These are phyloP conservation scores for Drosophila dunni DNA, from an alignment of 1,140 invertebrate genomes.

Conservation along the genomic window DNA sequence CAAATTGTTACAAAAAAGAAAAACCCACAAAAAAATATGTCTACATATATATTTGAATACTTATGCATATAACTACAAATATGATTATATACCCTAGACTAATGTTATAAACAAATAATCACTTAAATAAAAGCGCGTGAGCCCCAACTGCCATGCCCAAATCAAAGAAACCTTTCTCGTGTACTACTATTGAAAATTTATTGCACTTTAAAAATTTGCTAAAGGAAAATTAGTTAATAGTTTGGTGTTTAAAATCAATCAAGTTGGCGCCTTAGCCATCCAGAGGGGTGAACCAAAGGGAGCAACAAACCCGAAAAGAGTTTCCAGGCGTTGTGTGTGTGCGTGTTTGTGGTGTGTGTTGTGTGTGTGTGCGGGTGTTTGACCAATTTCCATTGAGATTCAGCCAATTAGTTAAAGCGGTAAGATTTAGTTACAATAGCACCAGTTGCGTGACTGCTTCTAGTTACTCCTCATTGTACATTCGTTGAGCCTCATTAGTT, in stretches of 20 bases:
- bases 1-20: slow-evolving; percentile 57
- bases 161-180: slow-evolving; percentile 24
- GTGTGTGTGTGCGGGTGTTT: not conserved
- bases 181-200: not conserved
- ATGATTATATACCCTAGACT: slow-evolving; percentile 52
- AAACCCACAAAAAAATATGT: slow-evolving; percentile 25
- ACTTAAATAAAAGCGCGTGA: slow-evolving; percentile 66
- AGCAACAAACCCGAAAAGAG: no score
- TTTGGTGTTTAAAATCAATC: no score
- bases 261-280: no score
- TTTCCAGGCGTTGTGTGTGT: no score
- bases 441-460: slow-evolving; percentile 22
- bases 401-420: slow-evolving; percentile 14
- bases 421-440: not conserved
- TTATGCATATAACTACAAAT: slow-evolving; percentile 56
- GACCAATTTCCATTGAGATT: slow-evolving; percentile 16
- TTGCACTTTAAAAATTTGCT: slow-evolving; percentile 6
- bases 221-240: no score
- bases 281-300: no score
- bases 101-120: slow-evolving; percentile 60
- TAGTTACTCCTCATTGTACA: slow-evolving; percentile 13
- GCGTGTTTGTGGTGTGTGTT: not conserved
- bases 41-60: slow-evolving; percentile 39
- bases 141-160: slow-evolving; percentile 49
- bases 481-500: slow-evolving; percentile 30